Evolutionary conservation across 2,797 vertebrate genomes (phyloP), one percentile per base, ranked within the genome.

Genomic region (Acanthornis magna): DNA sequence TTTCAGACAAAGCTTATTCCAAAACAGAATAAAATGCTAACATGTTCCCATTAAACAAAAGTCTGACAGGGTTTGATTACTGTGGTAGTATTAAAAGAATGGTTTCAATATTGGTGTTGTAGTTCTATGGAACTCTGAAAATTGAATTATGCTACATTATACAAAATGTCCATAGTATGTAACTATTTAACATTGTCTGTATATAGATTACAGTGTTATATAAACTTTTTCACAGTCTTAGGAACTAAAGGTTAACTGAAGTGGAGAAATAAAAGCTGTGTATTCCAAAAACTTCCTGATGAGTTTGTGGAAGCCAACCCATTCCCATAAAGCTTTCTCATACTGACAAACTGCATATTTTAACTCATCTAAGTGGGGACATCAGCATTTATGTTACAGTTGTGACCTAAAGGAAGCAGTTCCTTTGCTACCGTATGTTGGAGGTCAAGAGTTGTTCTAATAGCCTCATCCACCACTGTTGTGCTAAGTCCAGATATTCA

Each of bases 1-100:
- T 81, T 92, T 74, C 72, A 94, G 82, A 92, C 73, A 95, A 75
- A 92, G 30, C 20, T 42, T 92, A 51, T 85, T 93, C 81, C 87
- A 80, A 95, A 92, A 68, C 54, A 71, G 75, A 96, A 63, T 65
- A 85, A 95, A 93, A 92, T 68, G 20, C 30, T 83, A 58, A 77
- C 38, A 72, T 45, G 25, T 23, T 76, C 13, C 22, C 38, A 38
- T 74, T 43, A 72, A 84, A 72, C 19, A 57, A 20, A 75, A 45
- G 4, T 67, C 67, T 73, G 34, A 53, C 47, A 65, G 50, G 21
- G 14, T 73, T 94, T 40, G 60, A 42, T 86, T 95, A 47, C 27
- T 89, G 40, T 71, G 32, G 36, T 85, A 77, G 6, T 57, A 66
- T 7, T 82, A 10, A 8, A 63, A 85, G 68, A 51, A 2, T 29